Evolutionary conservation across 1,140 invertebrate species (phyloP), one percentile per base, ranked within the genome.

Genomic region (Tribolium madens): DNA sequence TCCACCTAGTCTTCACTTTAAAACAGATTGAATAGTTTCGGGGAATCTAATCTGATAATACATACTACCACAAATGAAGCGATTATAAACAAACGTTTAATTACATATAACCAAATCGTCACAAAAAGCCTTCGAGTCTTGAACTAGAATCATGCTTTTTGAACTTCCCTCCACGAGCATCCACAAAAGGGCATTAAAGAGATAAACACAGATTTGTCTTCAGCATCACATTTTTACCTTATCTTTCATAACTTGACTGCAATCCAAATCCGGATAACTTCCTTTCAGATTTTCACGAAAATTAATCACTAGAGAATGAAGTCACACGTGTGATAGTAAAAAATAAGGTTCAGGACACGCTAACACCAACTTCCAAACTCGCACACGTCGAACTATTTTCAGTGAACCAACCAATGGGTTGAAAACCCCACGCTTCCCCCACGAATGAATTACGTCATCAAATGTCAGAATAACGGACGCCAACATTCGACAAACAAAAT

Each of bases 381-480:
- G 73, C 76, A 80, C 76, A 80, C 76, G 79, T 77, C 76, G 74
- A 75, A 75, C 74, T 75, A 75, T 68, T 75, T 69, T 52, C 71
- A n/a, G 2, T 13, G 52, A 73, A 73, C 71, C 71, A 73, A 73
- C 71, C 71, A 73, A 52, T 36, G 14, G 52, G 42, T 73, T 53
- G 21, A 52, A 53, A 52, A 53, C 71, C 71, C 71, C 71, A 73
- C 71, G 71, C 71, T 31, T 21, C 71, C 47, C n/a, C 36, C 13
- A 47, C 7, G 12, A 14, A 64, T 36, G 18, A 21, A 26, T 60
- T 57, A 72, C 60, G 17, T 76, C 53, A 76, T 31, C 15, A n/a
- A 36, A 42, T 71, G 75, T 70, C 75, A 71, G 36, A 36, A 48
- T 13, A 10, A 71, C 12, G 33, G 13, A 13, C 15, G 69, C 75